These are phyloP conservation scores for Euthynnus affinis DNA, from an alignment of 2,797 vertebrate genomes.

Conservation along the genomic window DNA sequence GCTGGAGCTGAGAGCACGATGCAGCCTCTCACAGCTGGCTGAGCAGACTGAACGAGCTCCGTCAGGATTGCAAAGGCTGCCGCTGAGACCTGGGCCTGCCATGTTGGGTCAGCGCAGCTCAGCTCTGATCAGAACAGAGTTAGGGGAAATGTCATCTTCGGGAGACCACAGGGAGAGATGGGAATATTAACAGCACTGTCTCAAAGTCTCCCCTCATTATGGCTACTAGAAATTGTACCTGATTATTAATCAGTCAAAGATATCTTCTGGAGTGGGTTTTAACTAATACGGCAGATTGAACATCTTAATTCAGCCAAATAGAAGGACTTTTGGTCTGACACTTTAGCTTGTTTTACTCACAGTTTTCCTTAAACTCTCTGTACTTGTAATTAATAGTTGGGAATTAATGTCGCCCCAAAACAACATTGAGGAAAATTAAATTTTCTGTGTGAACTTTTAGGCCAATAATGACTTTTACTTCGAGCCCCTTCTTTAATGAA, in stretches of 20 bases:
- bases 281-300: neutral
- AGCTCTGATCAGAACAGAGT: slow-evolving; percentile 58
- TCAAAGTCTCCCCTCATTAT: neutral
- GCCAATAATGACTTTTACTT: neutral
- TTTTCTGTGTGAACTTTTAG: slow-evolving; percentile 19
- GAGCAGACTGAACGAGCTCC: slow-evolving; percentile 44
- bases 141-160: slow-evolving; percentile 37
- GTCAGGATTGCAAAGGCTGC: slow-evolving; percentile 40
- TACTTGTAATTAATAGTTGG: neutral
- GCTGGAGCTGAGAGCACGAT: slow-evolving; percentile 42
- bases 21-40: slow-evolving; percentile 52
- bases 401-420: neutral
- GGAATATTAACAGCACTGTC: slow-evolving; percentile 10
- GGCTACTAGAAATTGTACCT: neutral
- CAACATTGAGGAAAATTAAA: neutral
- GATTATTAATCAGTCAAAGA: neutral
- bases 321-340: neutral
- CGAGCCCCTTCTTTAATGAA: neutral
- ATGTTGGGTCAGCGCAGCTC: slow-evolving; percentile 46
- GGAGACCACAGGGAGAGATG: slow-evolving; percentile 9
- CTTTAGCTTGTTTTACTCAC: neutral
- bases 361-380: neutral
- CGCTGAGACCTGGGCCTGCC: slow-evolving; percentile 57
- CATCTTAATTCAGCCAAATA: neutral
- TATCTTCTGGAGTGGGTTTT: neutral